phyloP scores from a whole-genome alignment of 35 echinoderm and acorn worm genomes.

The Strongylocentrotus purpuratus region DNA sequence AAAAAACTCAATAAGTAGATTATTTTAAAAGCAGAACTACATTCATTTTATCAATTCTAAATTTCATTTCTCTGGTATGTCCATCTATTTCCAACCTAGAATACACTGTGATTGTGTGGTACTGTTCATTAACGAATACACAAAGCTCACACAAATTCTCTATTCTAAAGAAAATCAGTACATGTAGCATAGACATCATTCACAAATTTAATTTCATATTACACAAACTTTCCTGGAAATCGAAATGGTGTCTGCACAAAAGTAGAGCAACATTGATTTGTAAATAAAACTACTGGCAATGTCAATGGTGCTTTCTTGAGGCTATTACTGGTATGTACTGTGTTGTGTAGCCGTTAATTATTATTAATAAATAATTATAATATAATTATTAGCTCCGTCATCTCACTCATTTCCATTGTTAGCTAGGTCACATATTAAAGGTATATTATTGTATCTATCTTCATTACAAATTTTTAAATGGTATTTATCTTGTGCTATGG shows the following conservation, averaged over 20 bases:
- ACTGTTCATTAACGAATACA: background rate
- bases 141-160: background rate
- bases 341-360: too few relatives aligned
- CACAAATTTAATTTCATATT: background rate
- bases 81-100: background rate
- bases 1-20: background rate
- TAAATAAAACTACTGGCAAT: background rate
- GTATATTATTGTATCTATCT: too few relatives aligned
- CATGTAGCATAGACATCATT: background rate
- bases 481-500: background rate
- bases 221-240: background rate
- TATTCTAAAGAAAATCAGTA: background rate
- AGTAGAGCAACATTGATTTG: background rate
- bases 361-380: too few relatives aligned
- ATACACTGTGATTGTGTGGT: background rate
- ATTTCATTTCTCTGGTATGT: background rate
- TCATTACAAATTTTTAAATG: too few relatives aligned
- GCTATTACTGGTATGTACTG: too few relatives aligned
- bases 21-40: background rate
- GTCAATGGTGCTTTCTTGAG: background rate
- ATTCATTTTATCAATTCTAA: background rate
- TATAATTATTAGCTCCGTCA: too few relatives aligned
- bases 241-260: background rate
- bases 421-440: too few relatives aligned
- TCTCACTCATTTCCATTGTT: too few relatives aligned